Percentiles rank a stretch among this genome's conserved stretches.
Evolutionary conservation across 2,888 invertebrate genomes (phyloP).

Genomic region (Chymomyza caudatula): DNA sequence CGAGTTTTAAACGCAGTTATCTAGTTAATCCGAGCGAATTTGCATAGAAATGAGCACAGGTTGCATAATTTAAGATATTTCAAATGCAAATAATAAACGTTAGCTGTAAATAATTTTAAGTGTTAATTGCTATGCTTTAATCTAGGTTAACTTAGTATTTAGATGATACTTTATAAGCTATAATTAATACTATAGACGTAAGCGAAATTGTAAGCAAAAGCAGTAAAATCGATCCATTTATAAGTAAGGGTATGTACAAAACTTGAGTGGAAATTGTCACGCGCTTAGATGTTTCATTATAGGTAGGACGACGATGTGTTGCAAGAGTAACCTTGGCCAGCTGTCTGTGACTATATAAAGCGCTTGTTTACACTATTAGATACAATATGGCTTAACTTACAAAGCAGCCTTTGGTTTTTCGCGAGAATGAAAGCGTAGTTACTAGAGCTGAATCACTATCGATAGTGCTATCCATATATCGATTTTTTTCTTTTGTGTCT

Average conservation of each 20-base stretch:
- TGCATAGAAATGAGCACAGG: slow-evolving; percentile 25
- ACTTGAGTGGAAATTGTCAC: neutral
- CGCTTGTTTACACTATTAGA: neutral
- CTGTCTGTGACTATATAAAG: neutral
- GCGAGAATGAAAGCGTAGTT: too few species aligned
- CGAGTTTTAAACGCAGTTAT: neutral
- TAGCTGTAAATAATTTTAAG: slow-evolving; percentile 8
- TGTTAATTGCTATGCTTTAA: slow-evolving; percentile 6
- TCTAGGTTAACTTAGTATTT: slow-evolving; percentile 24
- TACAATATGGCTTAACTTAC: too few species aligned
- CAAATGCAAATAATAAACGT: slow-evolving; percentile 29
- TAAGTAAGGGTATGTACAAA: neutral
- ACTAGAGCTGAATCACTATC: too few species aligned
- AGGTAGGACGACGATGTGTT: neutral
- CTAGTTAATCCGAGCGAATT: slow-evolving; percentile 31
- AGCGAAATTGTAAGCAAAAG: neutral
- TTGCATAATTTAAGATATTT: slow-evolving; percentile 5
- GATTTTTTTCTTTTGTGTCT: too few species aligned
- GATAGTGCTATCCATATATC: too few species aligned
- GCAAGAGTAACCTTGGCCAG: neutral
- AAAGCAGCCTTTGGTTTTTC: neutral
- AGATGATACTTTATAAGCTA: neutral
- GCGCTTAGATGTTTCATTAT: neutral
- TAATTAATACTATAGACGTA: slow-evolving; percentile 1
- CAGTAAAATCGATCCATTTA: slow-evolving; percentile 59